A percentile compares a stretch with the other conserved stretches of the same genome.
Evolutionary conservation across 2,113 vertebrate genomes (phyloP).

Genomic region (Loxodonta africana): DNA sequence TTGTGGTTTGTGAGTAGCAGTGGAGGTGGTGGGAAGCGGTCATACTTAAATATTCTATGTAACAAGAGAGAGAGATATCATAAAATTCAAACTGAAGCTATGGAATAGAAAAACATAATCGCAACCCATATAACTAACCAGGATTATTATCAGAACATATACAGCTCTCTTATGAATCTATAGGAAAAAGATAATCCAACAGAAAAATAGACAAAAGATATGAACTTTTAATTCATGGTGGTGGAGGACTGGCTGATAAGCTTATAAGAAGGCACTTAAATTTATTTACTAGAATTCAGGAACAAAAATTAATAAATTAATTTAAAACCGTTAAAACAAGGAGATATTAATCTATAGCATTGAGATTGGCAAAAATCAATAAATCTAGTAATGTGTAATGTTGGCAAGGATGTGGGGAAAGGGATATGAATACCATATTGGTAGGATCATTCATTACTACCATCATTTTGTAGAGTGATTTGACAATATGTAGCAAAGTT

Average conservation of each 20-base stretch:
- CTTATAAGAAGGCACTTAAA: neutral
- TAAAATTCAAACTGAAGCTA: conserved; percentile 7
- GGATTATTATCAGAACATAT: neutral
- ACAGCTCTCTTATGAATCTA: neutral
- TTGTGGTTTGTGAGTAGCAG: neutral
- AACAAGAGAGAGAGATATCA: neutral
- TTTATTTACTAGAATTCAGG: conserved; percentile 44
- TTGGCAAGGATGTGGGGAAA: neutral
- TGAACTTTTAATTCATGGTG: neutral
- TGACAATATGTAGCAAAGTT: neutral
- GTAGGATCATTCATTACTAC: neutral
- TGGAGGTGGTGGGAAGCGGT: neutral
- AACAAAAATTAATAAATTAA: neutral
- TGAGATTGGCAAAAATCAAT: neutral
- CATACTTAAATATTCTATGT: neutral
- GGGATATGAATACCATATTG: neutral
- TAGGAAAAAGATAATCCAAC: neutral
- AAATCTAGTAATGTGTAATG: neutral
- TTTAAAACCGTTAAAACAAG: conserved; percentile 43
- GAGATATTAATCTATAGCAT: neutral
- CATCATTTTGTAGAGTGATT: neutral
- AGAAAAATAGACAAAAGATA: neutral
- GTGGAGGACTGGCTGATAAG: neutral
- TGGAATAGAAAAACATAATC: neutral
- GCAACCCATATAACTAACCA: neutral